Evolutionary conservation across 2,888 invertebrate genomes (phyloP).

Genomic region (Orchesellides sinensis): DNA sequence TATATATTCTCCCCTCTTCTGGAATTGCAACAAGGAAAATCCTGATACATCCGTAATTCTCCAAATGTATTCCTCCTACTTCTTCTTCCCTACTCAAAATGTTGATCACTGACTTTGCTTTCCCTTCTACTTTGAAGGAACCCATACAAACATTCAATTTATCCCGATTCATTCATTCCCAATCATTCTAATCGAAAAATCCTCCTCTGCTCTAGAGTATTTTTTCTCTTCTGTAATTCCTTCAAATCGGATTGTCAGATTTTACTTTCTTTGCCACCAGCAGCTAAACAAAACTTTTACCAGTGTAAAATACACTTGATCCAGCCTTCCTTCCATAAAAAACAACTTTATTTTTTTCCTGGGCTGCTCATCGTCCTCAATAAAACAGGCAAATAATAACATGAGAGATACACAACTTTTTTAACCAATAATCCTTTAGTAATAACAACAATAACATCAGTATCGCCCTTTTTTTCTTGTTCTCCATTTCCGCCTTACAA

Average conservation of each 20-base stretch:
- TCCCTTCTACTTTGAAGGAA: constrained; percentile 18
- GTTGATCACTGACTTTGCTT: neutral
- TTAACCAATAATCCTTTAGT: constrained; percentile 18
- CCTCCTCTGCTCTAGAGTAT: constrained; percentile 24
- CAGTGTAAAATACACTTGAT: neutral
- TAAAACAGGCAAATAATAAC: constrained; percentile 1
- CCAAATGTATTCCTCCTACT: constrained; percentile 3
- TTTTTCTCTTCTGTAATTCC: constrained; percentile 60
- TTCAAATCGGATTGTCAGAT: constrained; percentile 59
- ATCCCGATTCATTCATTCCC: constrained; percentile 58
- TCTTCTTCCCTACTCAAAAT: neutral
- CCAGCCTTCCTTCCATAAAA: neutral
- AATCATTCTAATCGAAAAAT: constrained; percentile 46
- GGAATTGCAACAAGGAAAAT: constrained; percentile 25
- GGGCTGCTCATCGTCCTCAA: constrained; percentile 8
- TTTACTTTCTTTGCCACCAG: neutral
- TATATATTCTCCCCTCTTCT: constrained; percentile 20
- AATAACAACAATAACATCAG: constrained; percentile 24
- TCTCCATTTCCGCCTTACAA: constrained; percentile 26
- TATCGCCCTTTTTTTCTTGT: constrained; percentile 36
- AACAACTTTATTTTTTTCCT: neutral
- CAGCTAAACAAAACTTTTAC: neutral
- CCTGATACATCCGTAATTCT: neutral
- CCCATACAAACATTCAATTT: constrained; percentile 58
- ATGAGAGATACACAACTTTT: neutral